Evolutionary conservation across 2,797 vertebrate species (phyloP).

Genomic region (Varecia variegata): DNA sequence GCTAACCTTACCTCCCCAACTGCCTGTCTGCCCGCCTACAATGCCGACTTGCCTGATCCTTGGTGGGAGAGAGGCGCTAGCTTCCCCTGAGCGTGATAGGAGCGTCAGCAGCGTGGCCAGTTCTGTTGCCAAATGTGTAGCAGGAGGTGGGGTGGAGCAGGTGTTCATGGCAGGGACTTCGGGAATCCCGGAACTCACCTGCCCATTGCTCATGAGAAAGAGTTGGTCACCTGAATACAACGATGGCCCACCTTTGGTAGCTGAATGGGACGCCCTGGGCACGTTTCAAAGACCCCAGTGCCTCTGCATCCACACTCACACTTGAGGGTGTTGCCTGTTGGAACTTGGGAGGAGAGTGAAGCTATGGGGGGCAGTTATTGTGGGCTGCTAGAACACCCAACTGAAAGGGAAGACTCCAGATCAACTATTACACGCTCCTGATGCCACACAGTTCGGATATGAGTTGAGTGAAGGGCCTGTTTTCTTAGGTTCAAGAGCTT

Average conservation of each 20-base stretch:
- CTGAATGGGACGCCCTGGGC: background rate
- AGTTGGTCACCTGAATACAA: background rate
- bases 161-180: background rate
- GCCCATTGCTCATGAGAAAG: background rate
- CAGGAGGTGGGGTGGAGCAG: background rate
- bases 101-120: background rate
- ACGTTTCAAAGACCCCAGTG: background rate
- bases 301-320: background rate
- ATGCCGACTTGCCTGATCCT: background rate
- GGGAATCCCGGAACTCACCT: background rate
- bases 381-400: background rate
- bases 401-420: background rate
- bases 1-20: background rate
- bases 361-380: background rate
- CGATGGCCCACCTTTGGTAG: background rate
- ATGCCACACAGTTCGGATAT: conserved; percentile 67
- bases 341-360: background rate
- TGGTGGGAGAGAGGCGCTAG: rapidly evolving
- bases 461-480: conserved; percentile 77
- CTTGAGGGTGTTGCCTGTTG: background rate
- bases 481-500: conserved; percentile 81
- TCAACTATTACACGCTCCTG: conserved; percentile 16
- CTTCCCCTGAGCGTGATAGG: background rate
- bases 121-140: background rate
- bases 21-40: background rate